A percentile compares a stretch with the other conserved stretches of the same genome.
These are phyloP conservation scores for Peromyscus aztecus DNA, from an alignment of 2,797 vertebrate genomes.

Conservation along the genomic window DNA sequence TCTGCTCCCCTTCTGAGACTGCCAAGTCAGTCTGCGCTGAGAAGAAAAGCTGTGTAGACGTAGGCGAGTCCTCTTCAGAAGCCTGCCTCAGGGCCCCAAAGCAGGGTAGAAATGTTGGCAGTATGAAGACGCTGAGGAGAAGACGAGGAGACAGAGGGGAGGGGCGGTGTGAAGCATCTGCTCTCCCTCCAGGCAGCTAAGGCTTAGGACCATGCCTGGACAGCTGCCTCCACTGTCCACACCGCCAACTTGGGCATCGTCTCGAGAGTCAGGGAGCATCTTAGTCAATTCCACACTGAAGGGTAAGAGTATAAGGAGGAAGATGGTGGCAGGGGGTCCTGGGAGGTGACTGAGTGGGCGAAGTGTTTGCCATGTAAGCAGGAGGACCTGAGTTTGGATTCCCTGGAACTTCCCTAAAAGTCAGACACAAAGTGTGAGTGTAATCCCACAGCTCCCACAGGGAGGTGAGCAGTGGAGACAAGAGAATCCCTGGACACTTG, in stretches of 20 bases:
- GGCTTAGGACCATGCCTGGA: background rate
- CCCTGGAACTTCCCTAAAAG: background rate
- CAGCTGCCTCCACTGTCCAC: background rate
- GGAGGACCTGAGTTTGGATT: background rate
- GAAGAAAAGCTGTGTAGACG: background rate
- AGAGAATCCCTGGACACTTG: background rate
- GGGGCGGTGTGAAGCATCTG: background rate
- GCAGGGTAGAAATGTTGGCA: background rate
- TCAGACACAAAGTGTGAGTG: background rate
- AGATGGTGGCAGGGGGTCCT: background rate
- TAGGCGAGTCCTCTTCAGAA: background rate
- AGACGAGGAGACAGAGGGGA: no score
- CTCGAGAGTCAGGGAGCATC: background rate
- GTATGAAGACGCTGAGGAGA: no score
- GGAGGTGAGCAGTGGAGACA: background rate
- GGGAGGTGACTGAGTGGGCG: background rate
- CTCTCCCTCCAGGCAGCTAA: background rate
- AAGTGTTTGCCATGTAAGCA: background rate
- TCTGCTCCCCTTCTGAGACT: background rate
- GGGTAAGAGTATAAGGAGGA: accelerated
- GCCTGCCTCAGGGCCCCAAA: background rate
- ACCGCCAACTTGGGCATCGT: accelerated
- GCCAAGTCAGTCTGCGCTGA: no score
- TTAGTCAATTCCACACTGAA: background rate
- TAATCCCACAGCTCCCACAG: background rate